These are phyloP conservation scores for Sialis fuliginosa DNA, from an alignment of 2,888 invertebrate genomes.

Conservation along the genomic window DNA sequence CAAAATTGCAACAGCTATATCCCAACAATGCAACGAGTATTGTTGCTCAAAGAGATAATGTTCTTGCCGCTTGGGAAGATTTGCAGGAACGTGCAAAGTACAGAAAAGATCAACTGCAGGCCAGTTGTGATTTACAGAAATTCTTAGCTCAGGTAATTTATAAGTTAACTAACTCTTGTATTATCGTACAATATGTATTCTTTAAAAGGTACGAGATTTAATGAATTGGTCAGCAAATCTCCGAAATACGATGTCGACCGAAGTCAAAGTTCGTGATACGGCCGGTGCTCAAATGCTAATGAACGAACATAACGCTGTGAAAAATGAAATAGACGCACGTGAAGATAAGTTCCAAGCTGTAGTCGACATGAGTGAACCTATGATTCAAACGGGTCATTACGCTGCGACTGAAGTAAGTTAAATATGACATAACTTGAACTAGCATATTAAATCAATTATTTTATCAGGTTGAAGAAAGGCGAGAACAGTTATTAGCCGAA, in stretches of 20 bases:
- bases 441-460: too few species aligned
- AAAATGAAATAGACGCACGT: conserved; percentile 75
- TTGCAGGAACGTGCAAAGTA: conserved; percentile 69
- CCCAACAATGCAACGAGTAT: conserved; percentile 86
- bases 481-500: conserved; percentile 59
- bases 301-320: conserved; percentile 66
- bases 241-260: conserved; percentile 57
- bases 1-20: conserved; percentile 69
- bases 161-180: neutral
- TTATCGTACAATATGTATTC: neutral
- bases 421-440: too few species aligned
- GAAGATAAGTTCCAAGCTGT: conserved; percentile 63
- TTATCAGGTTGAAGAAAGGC: conserved; percentile 44
- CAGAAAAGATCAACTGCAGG: conserved; percentile 63
- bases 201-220: conserved; percentile 56
- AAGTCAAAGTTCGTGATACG: conserved; percentile 68
- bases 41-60: conserved; percentile 66
- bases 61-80: conserved; percentile 74
- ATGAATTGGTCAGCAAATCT: conserved; percentile 74
- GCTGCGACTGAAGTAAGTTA: conserved; percentile 42
- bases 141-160: conserved; percentile 57
- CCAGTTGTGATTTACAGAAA: conserved; percentile 75
- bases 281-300: conserved; percentile 64
- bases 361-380: conserved; percentile 57
- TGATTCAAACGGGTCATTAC: conserved; percentile 74